These are phyloP conservation scores for Hemibates koningsi DNA, from an alignment of 2,113 vertebrate species.

Conservation along the genomic window DNA sequence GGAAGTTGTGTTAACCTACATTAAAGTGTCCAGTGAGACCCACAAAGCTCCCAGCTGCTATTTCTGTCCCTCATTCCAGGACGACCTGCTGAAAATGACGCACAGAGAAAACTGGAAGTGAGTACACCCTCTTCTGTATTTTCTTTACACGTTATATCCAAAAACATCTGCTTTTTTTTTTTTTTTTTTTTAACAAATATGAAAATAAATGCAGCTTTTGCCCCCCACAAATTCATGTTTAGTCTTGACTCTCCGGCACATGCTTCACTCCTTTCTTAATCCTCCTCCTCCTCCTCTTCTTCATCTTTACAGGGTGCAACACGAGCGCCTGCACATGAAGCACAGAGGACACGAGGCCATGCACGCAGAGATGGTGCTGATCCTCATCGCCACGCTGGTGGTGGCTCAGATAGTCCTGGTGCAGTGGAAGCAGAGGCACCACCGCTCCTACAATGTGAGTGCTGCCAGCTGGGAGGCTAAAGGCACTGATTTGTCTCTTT, in stretches of 20 bases:
- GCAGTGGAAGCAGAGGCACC: slow-evolving; percentile 74
- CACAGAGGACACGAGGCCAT: slow-evolving; percentile 67
- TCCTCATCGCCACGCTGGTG: slow-evolving; percentile 68
- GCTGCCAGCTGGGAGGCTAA: background rate
- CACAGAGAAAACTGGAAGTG: slow-evolving; percentile 69
- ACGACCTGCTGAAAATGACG: slow-evolving; percentile 62
- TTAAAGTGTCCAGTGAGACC: background rate
- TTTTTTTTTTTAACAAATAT: accelerated
- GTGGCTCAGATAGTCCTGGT: slow-evolving; percentile 67
- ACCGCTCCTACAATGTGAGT: slow-evolving; percentile 64
- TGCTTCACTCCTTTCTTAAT: background rate
- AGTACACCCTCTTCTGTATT: accelerated
- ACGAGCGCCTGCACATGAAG: slow-evolving; percentile 58
- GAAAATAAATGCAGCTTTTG: background rate
- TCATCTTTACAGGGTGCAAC: slow-evolving; percentile 50
- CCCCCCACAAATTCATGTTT: background rate
- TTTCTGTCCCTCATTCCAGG: slow-evolving; percentile 38
- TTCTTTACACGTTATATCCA: background rate
- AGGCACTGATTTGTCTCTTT: background rate
- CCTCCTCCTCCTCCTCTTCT: background rate
- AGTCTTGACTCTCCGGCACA: background rate
- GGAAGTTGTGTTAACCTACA: background rate
- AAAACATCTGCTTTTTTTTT: accelerated
- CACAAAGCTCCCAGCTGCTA: background rate
- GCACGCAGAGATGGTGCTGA: slow-evolving; percentile 71